Evolutionary conservation across 1,140 invertebrate genomes (phyloP).

Genomic region (Drosophila serrata): DNA sequence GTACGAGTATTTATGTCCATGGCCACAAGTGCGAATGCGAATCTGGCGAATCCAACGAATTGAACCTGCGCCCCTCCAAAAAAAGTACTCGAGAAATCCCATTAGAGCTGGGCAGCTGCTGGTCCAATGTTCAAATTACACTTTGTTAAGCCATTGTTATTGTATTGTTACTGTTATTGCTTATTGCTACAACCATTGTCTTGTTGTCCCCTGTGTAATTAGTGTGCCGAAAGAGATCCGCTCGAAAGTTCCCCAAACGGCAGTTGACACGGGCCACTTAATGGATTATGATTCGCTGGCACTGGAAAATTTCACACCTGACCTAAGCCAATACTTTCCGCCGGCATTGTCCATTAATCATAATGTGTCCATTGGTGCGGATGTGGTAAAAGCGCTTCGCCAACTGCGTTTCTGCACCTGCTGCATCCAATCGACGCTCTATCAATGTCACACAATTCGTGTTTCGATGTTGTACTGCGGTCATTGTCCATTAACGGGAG

Average conservation of each 20-base stretch:
- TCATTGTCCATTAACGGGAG: slow-evolving; percentile 43
- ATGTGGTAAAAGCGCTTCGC: slow-evolving; percentile 39
- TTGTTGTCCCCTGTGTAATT: slow-evolving; percentile 57
- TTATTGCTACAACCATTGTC: slow-evolving; percentile 43
- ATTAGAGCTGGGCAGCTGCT: slow-evolving; percentile 51
- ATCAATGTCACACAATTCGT: slow-evolving; percentile 51
- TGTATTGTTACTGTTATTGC: slow-evolving; percentile 20
- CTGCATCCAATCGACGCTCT: slow-evolving; percentile 37
- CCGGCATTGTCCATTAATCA: slow-evolving; percentile 50
- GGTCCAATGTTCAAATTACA: slow-evolving; percentile 49
- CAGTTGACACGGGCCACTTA: slow-evolving; percentile 54
- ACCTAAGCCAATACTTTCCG: slow-evolving; percentile 37
- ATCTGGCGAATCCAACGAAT: slow-evolving; percentile 34
- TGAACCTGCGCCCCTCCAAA: slow-evolving; percentile 43
- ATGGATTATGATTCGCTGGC: slow-evolving; percentile 58
- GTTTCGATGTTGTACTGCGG: slow-evolving; percentile 7
- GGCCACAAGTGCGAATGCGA: slow-evolving; percentile 45
- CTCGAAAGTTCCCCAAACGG: slow-evolving; percentile 34
- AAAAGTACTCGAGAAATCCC: slow-evolving; percentile 40
- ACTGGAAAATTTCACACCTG: slow-evolving; percentile 54
- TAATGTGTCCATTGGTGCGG: slow-evolving; percentile 45
- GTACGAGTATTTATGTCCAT: slow-evolving; percentile 41
- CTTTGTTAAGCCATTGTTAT: slow-evolving; percentile 35
- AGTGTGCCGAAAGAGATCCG: slow-evolving; percentile 69
- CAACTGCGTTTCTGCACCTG: slow-evolving; percentile 22